A percentile compares a stretch with the other conserved stretches of the same genome.
phyloP scores from a whole-genome alignment of 2,113 vertebrate species.

The Chiloscyllium plagiosum region DNA sequence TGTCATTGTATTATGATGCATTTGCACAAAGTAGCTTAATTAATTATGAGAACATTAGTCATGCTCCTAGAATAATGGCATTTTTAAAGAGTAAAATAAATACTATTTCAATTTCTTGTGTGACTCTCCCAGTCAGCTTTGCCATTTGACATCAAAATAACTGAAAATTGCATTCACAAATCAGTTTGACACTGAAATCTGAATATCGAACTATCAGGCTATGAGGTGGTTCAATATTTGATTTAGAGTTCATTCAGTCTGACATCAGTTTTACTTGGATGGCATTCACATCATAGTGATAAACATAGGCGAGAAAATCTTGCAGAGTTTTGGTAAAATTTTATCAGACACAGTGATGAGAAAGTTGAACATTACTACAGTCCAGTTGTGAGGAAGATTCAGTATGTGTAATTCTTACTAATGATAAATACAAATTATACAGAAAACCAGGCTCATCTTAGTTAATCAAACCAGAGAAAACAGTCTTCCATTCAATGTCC shows the following conservation, averaged over 20 bases:
- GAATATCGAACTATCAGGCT: not conserved
- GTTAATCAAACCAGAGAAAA: too few relatives aligned
- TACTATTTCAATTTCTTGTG: not conserved
- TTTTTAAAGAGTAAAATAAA: too few relatives aligned
- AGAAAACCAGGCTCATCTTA: not conserved
- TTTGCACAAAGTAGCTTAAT: not conserved
- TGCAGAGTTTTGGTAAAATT: not conserved
- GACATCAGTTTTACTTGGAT: not conserved
- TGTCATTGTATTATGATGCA: not conserved
- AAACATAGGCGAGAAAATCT: not conserved
- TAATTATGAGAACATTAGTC: not conserved
- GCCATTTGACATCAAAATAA: not conserved
- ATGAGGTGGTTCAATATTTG: not conserved
- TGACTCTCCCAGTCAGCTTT: not conserved
- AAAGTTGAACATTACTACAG: not conserved
- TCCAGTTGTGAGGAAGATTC: not conserved
- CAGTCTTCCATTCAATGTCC: too few relatives aligned
- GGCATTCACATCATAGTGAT: not conserved
- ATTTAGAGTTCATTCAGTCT: not conserved
- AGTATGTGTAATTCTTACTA: too few relatives aligned
- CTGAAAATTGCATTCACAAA: not conserved
- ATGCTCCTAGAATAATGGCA: not conserved
- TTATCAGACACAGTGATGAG: not conserved
- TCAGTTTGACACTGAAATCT: not conserved
- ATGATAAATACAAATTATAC: not conserved